A percentile compares a stretch with the other conserved stretches of the same genome.
Conservation (phyloP, 2,888 invertebrate genomes). For the Dynastes maya region DNA sequence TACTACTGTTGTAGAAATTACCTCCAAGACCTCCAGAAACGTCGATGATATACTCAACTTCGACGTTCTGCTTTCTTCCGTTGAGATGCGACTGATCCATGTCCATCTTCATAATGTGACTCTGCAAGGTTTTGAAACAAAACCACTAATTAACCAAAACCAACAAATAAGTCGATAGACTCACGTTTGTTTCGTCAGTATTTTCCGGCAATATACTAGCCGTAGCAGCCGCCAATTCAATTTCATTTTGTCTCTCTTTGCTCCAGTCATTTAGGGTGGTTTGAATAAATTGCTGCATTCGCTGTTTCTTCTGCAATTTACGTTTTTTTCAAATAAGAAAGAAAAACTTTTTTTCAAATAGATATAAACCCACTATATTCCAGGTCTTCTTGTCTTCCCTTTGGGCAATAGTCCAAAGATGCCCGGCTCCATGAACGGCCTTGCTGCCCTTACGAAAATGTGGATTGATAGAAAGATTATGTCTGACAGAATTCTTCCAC, state of each 20-base stretch:
- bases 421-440: slow-evolving; percentile 90
- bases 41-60: slow-evolving; percentile 67
- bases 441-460: slow-evolving; percentile 91
- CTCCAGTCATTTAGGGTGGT: slow-evolving; percentile 61
- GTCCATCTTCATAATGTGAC: slow-evolving; percentile 48
- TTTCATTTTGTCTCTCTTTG: slow-evolving; percentile 69
- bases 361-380: slow-evolving; percentile 71
- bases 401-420: slow-evolving; percentile 90
- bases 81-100: slow-evolving; percentile 36
- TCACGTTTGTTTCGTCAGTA: slow-evolving; percentile 54
- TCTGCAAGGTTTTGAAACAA: slow-evolving; percentile 41
- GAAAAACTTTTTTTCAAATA: not conserved
- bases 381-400: slow-evolving; percentile 75
- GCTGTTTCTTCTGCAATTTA: slow-evolving; percentile 71
- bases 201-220: slow-evolving; percentile 71
- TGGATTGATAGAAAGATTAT: slow-evolving; percentile 93
- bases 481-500: slow-evolving; percentile 94
- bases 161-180: not conserved
- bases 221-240: slow-evolving; percentile 74
- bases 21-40: slow-evolving; percentile 66
- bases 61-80: slow-evolving; percentile 60
- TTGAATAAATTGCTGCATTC: slow-evolving; percentile 67
- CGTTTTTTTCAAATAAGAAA: not conserved
- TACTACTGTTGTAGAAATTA: slow-evolving; percentile 57
- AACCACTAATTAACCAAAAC: not conserved